These are phyloP conservation scores for Leptopilina clavipes DNA, from an alignment of 1,140 invertebrate genomes.

Conservation along the genomic window DNA sequence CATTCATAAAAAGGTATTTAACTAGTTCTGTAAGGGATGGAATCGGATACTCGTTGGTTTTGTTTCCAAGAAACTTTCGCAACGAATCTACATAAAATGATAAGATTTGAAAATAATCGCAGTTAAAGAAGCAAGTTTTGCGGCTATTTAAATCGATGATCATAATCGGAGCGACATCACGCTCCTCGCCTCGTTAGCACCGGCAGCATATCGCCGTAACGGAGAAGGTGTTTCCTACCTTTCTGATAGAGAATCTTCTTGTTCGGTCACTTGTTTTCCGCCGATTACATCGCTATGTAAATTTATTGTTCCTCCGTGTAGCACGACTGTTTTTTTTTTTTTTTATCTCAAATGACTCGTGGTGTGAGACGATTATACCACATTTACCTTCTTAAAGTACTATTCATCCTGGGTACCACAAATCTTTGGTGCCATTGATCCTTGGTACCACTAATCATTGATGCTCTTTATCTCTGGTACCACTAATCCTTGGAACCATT, in stretches of 20 bases:
- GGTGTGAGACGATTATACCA: conserved; percentile 15
- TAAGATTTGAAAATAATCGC: conserved; percentile 30
- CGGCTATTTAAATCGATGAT: conserved; percentile 55
- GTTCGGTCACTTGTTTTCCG: conserved; percentile 71
- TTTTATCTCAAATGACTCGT: neutral
- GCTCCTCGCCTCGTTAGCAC: conserved; percentile 67
- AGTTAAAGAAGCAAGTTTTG: conserved; percentile 16
- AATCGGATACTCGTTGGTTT: neutral
- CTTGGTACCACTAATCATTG: too few relatives aligned
- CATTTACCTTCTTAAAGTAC: neutral
- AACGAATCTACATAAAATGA: conserved; percentile 19
- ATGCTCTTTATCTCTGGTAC: too few relatives aligned
- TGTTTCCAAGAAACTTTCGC: neutral
- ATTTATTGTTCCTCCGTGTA: conserved; percentile 70
- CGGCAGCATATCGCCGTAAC: conserved; percentile 63
- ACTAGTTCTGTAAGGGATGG: neutral
- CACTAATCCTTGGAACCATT: too few relatives aligned
- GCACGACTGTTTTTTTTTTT: conserved; percentile 58
- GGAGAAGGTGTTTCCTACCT: conserved; percentile 70
- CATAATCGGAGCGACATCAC: conserved; percentile 58
- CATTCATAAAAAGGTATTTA: neutral
- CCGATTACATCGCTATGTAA: conserved; percentile 73
- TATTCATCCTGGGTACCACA: too few relatives aligned
- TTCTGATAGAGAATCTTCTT: conserved; percentile 70
- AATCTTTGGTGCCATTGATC: too few relatives aligned